phyloP scores from a whole-genome alignment of 1,140 invertebrate species.

The Anoplolepis gracilipes region DNA sequence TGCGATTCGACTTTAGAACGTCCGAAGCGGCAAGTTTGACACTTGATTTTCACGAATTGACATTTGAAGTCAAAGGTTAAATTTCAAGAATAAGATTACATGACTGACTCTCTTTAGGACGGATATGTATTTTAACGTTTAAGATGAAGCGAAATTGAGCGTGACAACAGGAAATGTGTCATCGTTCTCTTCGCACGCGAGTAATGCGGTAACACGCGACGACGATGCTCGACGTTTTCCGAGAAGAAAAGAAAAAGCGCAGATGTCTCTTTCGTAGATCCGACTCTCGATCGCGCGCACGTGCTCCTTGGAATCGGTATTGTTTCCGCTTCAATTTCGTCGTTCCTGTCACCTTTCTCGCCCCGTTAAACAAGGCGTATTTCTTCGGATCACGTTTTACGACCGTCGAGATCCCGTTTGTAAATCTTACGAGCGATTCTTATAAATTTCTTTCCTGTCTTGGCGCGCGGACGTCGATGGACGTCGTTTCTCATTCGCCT shows the following conservation, averaged over 20 bases:
- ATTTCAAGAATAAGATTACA: not conserved
- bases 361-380: conserved; percentile 35
- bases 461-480: conserved; percentile 38
- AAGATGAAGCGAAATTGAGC: conserved; percentile 21
- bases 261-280: not conserved
- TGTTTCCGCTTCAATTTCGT: conserved; percentile 47
- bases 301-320: not conserved
- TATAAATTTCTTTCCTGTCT: conserved; percentile 66
- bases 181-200: conserved; percentile 28
- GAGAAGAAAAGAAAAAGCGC: not conserved
- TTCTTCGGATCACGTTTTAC: conserved; percentile 56
- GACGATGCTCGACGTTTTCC: conserved; percentile 36
- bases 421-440: conserved; percentile 61
- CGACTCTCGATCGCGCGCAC: not conserved
- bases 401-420: conserved; percentile 54
- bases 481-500: conserved; percentile 64
- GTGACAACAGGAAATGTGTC: conserved; percentile 12
- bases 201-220: conserved; percentile 15
- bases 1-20: not conserved
- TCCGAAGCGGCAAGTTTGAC: not conserved
- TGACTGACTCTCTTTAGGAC: not conserved
- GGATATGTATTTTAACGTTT: too few relatives aligned
- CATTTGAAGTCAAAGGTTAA: not conserved
- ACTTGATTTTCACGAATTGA: not conserved
- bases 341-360: conserved; percentile 6